These are phyloP conservation scores for Papilio polyxenes DNA, from an alignment of 1,140 invertebrate genomes.

Conservation along the genomic window DNA sequence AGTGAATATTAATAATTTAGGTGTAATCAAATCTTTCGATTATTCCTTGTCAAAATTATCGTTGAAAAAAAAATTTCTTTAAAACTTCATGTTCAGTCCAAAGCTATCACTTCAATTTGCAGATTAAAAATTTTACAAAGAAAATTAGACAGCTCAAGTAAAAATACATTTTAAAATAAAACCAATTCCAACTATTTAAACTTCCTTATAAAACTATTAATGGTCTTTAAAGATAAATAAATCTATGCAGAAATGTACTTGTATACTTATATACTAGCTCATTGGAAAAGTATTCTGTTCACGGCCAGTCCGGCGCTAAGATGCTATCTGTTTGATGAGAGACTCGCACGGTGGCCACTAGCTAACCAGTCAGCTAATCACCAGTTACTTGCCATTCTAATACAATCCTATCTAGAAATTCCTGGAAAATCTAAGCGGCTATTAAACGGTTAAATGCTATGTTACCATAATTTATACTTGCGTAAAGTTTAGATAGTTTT, in stretches of 20 bases:
- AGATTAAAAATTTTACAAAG: too few species aligned
- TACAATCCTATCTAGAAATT: constrained; percentile 31
- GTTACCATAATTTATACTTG: constrained; percentile 2
- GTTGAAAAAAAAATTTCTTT: too few species aligned
- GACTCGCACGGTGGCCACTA: constrained; percentile 22
- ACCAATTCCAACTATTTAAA: too few species aligned
- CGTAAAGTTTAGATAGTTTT: neutral
- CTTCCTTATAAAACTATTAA: neutral
- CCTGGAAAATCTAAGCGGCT: constrained; percentile 12
- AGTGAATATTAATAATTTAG: neutral
- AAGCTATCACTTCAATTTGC: too few species aligned
- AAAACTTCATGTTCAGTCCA: too few species aligned
- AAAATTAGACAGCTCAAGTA: too few species aligned
- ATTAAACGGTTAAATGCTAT: constrained; percentile 14
- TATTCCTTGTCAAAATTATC: neutral
- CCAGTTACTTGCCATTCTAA: neutral
- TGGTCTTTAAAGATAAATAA: neutral
- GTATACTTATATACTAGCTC: neutral
- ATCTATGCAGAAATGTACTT: neutral
- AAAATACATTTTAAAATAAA: too few species aligned
- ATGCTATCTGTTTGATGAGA: constrained; percentile 29
- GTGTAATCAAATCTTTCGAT: neutral
- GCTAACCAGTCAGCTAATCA: constrained; percentile 31
- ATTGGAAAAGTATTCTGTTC: constrained; percentile 9
- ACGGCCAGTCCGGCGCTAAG: constrained; percentile 27